Evolutionary conservation across 2,113 vertebrate species (phyloP).

Genomic region (Hemicordylus capensis): DNA sequence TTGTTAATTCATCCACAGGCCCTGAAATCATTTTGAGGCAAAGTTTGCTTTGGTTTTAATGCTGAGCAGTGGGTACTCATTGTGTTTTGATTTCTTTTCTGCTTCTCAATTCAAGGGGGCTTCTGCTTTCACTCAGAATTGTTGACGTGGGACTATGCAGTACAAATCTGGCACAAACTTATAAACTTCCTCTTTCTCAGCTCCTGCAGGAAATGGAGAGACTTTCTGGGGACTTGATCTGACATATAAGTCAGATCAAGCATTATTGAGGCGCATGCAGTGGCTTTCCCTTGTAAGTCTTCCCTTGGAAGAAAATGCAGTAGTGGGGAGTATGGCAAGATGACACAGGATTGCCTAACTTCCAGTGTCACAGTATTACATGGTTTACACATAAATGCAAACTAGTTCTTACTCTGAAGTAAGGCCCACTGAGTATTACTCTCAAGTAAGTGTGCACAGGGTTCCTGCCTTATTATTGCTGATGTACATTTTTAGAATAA

Average conservation of each 20-base stretch:
- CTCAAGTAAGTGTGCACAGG: too few species aligned
- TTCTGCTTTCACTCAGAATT: background rate
- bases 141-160: background rate
- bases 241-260: background rate
- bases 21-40: background rate
- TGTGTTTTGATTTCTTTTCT: background rate
- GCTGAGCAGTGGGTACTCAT: background rate
- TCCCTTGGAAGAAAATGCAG: background rate
- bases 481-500: background rate
- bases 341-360: background rate
- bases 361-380: background rate
- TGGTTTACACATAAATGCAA: background rate
- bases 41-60: background rate
- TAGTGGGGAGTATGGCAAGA: background rate
- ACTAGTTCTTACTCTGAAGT: too few species aligned
- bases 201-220: background rate
- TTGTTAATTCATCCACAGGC: background rate
- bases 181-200: background rate
- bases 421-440: too few species aligned
- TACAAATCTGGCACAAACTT: background rate
- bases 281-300: background rate
- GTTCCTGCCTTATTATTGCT: background rate
- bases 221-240: background rate
- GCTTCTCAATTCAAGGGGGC: background rate
- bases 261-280: background rate